These are phyloP conservation scores for Prionace glauca DNA, from an alignment of 2,797 vertebrate species.

Conservation along the genomic window DNA sequence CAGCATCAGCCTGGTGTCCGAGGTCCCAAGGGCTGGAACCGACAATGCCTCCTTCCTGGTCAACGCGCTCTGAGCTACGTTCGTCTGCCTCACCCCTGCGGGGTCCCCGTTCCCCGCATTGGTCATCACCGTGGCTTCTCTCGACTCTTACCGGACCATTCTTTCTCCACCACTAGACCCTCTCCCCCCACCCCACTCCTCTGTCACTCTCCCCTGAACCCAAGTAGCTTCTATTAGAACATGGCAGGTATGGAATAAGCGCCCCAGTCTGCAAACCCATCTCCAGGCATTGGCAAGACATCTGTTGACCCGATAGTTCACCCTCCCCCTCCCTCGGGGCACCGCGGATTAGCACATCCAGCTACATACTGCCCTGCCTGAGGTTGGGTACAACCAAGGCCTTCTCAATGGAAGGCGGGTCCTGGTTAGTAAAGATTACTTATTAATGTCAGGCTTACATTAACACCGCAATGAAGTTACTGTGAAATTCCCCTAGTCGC, in stretches of 20 bases:
- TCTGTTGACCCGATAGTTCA: background rate
- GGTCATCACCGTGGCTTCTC: background rate
- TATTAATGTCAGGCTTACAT: too few relatives aligned
- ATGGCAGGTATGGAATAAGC: background rate
- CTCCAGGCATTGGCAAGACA: background rate
- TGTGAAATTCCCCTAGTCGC: too few relatives aligned
- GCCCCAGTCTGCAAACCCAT: fast-evolving
- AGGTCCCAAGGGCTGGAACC: background rate
- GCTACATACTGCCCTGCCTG: background rate
- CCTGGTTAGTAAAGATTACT: too few relatives aligned
- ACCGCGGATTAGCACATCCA: too few relatives aligned
- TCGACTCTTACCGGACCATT: background rate
- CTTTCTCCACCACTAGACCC: too few relatives aligned
- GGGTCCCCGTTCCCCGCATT: too few relatives aligned
- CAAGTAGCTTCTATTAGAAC: background rate
- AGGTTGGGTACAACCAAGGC: background rate
- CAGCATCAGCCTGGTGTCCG: slow-evolving; percentile 43
- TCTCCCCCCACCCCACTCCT: too few relatives aligned
- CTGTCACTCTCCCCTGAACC: background rate
- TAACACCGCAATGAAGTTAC: too few relatives aligned
- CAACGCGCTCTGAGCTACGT: background rate
- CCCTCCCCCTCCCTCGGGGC: background rate
- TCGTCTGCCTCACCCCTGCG: too few relatives aligned
- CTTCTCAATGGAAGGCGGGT: background rate
- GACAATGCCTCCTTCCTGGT: background rate